Percentiles rank a stretch among this genome's conserved stretches.
Evolutionary conservation across 2,888 invertebrate genomes (phyloP).

Genomic region (Flexamia atlantica): DNA sequence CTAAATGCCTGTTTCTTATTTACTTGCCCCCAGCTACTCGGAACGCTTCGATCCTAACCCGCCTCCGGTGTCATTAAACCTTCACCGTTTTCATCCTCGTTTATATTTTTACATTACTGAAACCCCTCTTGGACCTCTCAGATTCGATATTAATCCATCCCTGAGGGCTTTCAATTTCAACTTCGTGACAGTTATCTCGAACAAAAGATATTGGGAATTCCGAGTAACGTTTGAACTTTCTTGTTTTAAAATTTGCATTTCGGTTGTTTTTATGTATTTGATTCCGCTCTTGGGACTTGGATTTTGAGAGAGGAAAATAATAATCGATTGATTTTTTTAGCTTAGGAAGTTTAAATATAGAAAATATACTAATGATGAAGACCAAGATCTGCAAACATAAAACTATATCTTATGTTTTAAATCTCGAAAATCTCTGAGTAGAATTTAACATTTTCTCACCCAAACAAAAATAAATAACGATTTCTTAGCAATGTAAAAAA

Average conservation of each 20-base stretch:
- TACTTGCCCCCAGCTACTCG: conserved; percentile 23
- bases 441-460: too few relatives aligned
- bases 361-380: too few relatives aligned
- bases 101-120: conserved; percentile 41
- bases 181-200: conserved; percentile 24
- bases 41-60: conserved; percentile 1
- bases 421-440: too few relatives aligned
- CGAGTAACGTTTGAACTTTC: background rate
- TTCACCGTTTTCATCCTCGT: conserved; percentile 7
- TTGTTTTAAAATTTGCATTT: conserved; percentile 10
- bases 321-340: too few relatives aligned
- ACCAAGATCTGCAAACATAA: too few relatives aligned
- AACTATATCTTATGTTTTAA: too few relatives aligned
- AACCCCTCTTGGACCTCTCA: conserved; percentile 43
- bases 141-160: conserved; percentile 30
- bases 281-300: too few relatives aligned
- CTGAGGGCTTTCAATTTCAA: conserved; percentile 44
- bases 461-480: too few relatives aligned
- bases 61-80: conserved; percentile 44
- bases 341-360: too few relatives aligned
- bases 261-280: background rate
- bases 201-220: conserved; percentile 27
- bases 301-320: too few relatives aligned
- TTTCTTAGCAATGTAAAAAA: too few relatives aligned
- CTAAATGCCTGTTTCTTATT: conserved; percentile 34